Percentiles rank a stretch among this genome's conserved stretches.
phyloP scores from a whole-genome alignment of 1,140 invertebrate species.

The Venturia canescens region DNA sequence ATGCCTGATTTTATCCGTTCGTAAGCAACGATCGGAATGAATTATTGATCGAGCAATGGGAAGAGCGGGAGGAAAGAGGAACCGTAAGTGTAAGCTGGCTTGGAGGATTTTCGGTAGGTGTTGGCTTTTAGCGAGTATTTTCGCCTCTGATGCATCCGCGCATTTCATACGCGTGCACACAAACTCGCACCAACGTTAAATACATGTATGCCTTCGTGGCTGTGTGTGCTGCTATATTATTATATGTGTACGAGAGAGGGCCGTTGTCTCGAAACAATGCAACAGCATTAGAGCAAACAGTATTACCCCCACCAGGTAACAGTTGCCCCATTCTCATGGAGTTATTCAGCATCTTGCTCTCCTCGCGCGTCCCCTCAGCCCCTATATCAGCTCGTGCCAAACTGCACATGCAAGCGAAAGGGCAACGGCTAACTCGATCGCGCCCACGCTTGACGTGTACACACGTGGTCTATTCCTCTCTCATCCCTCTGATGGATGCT shows the following conservation, averaged over 20 bases:
- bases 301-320: background rate
- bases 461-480: background rate
- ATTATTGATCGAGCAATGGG: background rate
- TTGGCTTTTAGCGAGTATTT: background rate
- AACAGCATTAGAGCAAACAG: conserved; percentile 29
- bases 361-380: too few species aligned
- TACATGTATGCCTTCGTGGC: too few species aligned
- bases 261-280: conserved; percentile 2
- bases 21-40: background rate
- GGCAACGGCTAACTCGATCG: conserved; percentile 22
- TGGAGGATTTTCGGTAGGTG: background rate
- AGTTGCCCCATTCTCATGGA: background rate
- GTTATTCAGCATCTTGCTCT: background rate
- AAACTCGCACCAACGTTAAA: background rate
- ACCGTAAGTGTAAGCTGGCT: background rate
- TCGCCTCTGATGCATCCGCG: too few species aligned
- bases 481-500: background rate
- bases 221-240: too few species aligned
- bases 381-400: background rate
- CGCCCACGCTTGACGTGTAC: background rate
- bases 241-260: background rate
- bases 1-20: background rate
- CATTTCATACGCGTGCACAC: background rate
- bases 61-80: background rate
- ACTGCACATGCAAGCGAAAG: conserved; percentile 12